Conservation (phyloP, 2,113 vertebrate species). For the Phylloscopus trochiloides region DNA sequence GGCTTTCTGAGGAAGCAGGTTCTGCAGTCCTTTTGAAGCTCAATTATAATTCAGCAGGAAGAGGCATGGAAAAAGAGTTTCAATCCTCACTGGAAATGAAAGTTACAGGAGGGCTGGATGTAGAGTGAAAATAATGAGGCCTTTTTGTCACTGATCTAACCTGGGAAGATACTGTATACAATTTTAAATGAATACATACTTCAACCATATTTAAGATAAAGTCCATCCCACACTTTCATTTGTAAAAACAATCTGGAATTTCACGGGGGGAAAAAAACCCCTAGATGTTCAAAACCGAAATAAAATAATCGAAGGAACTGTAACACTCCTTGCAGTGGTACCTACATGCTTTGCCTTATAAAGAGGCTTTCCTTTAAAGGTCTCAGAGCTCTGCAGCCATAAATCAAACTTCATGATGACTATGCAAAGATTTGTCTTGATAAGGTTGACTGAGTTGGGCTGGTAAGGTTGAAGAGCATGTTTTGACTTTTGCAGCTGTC, state of each 20-base stretch:
- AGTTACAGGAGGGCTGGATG: not conserved
- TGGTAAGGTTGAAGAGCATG: not conserved
- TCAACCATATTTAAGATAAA: not conserved
- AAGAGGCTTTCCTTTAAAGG: not conserved
- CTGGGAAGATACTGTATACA: not conserved
- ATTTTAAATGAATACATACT: not conserved
- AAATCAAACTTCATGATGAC: not conserved
- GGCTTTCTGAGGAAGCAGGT: not conserved
- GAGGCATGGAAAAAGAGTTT: not conserved
- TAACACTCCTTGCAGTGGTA: not conserved
- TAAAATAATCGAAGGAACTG: not conserved
- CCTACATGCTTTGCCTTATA: not conserved
- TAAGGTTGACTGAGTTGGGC: not conserved
- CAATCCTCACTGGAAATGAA: not conserved
- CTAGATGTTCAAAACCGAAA: not conserved
- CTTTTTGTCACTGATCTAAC: not conserved
- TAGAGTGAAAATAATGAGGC: not conserved
- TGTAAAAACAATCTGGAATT: not conserved
- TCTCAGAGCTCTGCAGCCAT: not conserved
- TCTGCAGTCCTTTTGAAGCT: not conserved
- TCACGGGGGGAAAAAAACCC: accelerated
- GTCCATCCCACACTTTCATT: not conserved
- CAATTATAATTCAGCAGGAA: slow-evolving; percentile 3
- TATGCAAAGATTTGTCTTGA: not conserved
- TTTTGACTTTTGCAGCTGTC: slow-evolving; percentile 17